phyloP scores from a whole-genome alignment of 2,888 invertebrate species.

The Aphodius granarius region DNA sequence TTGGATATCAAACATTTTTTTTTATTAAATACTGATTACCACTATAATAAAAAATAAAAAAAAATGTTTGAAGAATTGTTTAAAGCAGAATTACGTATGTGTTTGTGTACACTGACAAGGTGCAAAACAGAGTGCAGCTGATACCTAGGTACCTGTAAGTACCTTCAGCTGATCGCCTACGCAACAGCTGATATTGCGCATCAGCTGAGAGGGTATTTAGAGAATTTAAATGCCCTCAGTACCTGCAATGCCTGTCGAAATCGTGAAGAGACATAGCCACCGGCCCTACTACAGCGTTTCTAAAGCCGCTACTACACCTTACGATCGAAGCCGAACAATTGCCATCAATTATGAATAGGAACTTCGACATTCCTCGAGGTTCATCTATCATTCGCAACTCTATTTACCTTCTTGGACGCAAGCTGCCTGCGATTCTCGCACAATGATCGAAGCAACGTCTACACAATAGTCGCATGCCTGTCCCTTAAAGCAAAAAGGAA shows the following conservation, averaged over 20 bases:
- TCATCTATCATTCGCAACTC: neutral
- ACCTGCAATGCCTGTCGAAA: neutral
- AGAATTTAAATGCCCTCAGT: neutral
- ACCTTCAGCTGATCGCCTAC: neutral
- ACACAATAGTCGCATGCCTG: conserved; percentile 13
- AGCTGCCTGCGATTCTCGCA: neutral
- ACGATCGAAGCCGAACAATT: neutral
- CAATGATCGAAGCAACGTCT: neutral
- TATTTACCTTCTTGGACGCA: neutral
- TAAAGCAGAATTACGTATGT: no score
- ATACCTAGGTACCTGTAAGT: neutral
- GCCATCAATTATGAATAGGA: neutral
- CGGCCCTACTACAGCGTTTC: neutral
- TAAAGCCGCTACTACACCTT: neutral
- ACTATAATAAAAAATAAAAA: no score
- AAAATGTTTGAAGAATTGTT: no score
- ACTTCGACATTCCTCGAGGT: neutral
- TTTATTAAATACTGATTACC: no score
- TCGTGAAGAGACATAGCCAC: neutral
- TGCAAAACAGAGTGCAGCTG: neutral
- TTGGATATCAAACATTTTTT: no score
- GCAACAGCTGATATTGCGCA: neutral
- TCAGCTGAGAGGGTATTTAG: neutral
- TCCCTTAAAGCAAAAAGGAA: neutral
- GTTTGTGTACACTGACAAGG: neutral